A percentile compares a stretch with the other conserved stretches of the same genome.
These are phyloP conservation scores for Hyphantria cunea DNA, from an alignment of 1,140 invertebrate species.

Conservation along the genomic window DNA sequence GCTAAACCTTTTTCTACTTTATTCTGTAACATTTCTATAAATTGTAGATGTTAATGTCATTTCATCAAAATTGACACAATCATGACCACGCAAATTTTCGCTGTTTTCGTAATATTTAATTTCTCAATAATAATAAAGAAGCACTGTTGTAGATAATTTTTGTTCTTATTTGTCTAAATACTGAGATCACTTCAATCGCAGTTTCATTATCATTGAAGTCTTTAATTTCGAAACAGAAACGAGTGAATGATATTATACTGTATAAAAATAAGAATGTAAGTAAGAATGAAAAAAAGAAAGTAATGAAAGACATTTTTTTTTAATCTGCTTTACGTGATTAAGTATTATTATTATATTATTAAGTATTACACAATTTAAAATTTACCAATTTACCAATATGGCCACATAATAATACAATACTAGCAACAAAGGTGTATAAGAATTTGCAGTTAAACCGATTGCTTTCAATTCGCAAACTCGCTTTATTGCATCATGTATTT, in stretches of 20 bases:
- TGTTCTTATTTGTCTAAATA: neutral
- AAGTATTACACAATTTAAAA: neutral
- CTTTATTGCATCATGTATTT: neutral
- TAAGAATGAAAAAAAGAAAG: no score
- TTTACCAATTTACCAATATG: neutral
- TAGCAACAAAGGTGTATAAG: conserved; percentile 5
- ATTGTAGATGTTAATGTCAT: neutral
- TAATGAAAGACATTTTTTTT: neutral
- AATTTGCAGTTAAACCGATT: conserved; percentile 2
- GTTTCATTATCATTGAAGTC: no score
- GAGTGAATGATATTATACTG: no score
- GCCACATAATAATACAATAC: neutral
- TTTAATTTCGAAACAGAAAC: no score
- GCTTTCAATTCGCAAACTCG: neutral
- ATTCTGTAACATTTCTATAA: no score
- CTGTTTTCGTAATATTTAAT: conserved; percentile 10
- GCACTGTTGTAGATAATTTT: conserved; percentile 14
- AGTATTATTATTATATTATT: neutral
- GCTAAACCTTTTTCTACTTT: no score
- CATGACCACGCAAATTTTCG: conserved; percentile 27
- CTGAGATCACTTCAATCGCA: no score
- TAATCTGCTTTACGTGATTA: neutral
- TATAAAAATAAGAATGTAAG: neutral
- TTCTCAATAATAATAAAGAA: conserved; percentile 15
- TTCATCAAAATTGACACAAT: conserved; percentile 37